These are phyloP conservation scores for Brachynemurus nebulosus DNA, from an alignment of 2,888 invertebrate genomes.

Conservation along the genomic window DNA sequence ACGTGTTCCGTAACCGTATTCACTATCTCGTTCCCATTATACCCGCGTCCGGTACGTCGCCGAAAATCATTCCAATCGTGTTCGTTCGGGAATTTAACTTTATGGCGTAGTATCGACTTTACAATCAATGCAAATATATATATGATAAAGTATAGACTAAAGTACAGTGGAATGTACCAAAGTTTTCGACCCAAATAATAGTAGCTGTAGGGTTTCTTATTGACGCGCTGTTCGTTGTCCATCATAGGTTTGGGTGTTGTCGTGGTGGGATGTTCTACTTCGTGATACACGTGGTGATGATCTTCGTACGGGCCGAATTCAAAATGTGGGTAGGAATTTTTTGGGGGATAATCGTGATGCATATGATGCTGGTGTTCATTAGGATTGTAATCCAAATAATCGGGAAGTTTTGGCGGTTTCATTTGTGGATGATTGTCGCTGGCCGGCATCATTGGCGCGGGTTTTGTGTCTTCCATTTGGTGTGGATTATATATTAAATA, in stretches of 20 bases:
- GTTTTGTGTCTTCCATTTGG: too few species aligned
- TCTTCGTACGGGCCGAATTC: slow-evolving; percentile 14
- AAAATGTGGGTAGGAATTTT: too few species aligned
- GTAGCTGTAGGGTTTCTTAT: slow-evolving; percentile 49
- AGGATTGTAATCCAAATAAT: slow-evolving; percentile 15
- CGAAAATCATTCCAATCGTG: slow-evolving; percentile 17
- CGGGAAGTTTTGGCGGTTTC: slow-evolving; percentile 9
- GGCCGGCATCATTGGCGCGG: background rate
- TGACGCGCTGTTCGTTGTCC: slow-evolving; percentile 41
- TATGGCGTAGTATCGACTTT: slow-evolving; percentile 58
- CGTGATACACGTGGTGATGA: slow-evolving; percentile 29
- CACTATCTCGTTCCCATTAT: background rate
- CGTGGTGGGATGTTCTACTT: slow-evolving; percentile 27
- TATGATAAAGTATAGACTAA: slow-evolving; percentile 55
- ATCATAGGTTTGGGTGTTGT: slow-evolving; percentile 34
- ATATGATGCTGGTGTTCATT: slow-evolving; percentile 13
- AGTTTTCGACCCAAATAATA: slow-evolving; percentile 61
- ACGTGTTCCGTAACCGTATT: background rate
- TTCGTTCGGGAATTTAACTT: slow-evolving; percentile 48
- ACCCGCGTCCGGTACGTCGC: too few species aligned
- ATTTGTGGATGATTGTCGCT: background rate
- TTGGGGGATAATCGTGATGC: slow-evolving; percentile 9
- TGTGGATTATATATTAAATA: too few species aligned
- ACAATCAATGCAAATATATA: slow-evolving; percentile 58
- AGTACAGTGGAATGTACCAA: slow-evolving; percentile 62